Conservation (phyloP, 1,140 invertebrate genomes). For the Macrotrachela quadricornifera region DNA sequence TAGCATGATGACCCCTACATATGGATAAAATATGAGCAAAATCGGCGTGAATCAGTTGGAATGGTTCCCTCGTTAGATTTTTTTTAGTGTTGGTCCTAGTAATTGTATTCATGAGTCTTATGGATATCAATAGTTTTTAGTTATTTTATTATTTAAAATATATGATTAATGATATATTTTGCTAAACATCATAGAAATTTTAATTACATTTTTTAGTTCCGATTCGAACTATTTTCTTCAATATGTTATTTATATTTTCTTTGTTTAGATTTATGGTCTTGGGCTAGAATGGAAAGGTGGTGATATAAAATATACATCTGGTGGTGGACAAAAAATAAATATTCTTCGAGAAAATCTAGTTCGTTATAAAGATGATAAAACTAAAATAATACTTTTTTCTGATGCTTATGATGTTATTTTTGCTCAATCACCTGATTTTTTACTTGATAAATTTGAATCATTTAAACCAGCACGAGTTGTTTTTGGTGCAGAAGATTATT, state of each 20-base stretch:
- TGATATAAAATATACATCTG: slow-evolving; percentile 43
- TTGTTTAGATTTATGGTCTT: slow-evolving; percentile 49
- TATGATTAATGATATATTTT: too few species aligned
- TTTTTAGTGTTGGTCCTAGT: too few species aligned
- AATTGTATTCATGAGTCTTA: too few species aligned
- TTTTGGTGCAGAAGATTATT: slow-evolving; percentile 75
- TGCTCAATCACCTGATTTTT: slow-evolving; percentile 40
- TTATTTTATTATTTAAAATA: too few species aligned
- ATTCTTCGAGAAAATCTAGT: slow-evolving; percentile 52
- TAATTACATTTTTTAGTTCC: too few species aligned
- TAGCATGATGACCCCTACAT: too few species aligned
- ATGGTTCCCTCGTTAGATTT: too few species aligned
- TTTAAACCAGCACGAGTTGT: slow-evolving; percentile 48
- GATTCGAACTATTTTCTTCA: too few species aligned
- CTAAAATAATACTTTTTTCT: slow-evolving; percentile 62
- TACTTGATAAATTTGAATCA: slow-evolving; percentile 54
- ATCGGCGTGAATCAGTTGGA: too few species aligned
- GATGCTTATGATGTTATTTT: slow-evolving; percentile 89
- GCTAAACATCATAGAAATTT: too few species aligned
- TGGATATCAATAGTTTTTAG: too few species aligned
- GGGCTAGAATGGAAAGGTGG: slow-evolving; percentile 70
- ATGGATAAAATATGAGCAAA: too few species aligned
- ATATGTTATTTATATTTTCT: background rate
- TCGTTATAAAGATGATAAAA: slow-evolving; percentile 40
- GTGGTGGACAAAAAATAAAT: slow-evolving; percentile 82